phyloP scores from a whole-genome alignment of 2,797 vertebrate genomes.

The Megalops cyprinoides region DNA sequence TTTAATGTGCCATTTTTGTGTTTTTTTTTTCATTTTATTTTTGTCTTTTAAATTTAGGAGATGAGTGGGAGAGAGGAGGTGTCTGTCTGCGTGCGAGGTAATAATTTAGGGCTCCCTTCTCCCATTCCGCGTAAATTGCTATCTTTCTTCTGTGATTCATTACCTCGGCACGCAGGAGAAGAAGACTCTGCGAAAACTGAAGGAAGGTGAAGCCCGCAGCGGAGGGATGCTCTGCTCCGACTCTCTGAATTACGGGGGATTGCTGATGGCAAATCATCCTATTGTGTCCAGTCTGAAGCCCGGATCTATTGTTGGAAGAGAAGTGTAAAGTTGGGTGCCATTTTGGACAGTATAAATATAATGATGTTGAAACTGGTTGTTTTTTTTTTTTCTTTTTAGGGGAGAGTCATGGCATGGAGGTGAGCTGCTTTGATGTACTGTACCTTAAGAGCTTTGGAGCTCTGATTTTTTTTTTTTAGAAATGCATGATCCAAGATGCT shows the following conservation, averaged over 20 bases:
- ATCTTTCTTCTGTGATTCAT: slow-evolving; percentile 25
- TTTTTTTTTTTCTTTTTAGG: too few relatives aligned
- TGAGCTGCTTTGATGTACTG: too few relatives aligned
- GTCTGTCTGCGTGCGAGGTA: slow-evolving; percentile 2
- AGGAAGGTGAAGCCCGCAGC: neutral
- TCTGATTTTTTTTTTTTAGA: too few relatives aligned
- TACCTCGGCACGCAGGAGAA: neutral
- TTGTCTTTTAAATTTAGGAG: neutral
- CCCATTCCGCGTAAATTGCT: neutral
- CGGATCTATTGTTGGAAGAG: too few relatives aligned
- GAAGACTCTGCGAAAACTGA: neutral
- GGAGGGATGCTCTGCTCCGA: neutral
- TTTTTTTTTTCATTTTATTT: neutral
- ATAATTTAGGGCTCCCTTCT: neutral
- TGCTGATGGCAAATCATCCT: neutral
- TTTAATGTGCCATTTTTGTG: neutral
- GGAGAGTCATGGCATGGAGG: too few relatives aligned
- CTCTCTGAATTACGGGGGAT: neutral
- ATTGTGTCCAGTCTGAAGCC: too few relatives aligned
- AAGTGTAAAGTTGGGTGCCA: too few relatives aligned
- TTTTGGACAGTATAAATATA: too few relatives aligned
- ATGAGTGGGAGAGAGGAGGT: slow-evolving; percentile 2
- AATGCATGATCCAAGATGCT: too few relatives aligned
- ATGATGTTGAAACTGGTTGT: too few relatives aligned
- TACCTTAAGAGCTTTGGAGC: too few relatives aligned